Evolutionary conservation across 35 echinoderm and acorn worm genomes (phyloP), one percentile per base, ranked within the genome.

Genomic region (Chiridota heheva): DNA sequence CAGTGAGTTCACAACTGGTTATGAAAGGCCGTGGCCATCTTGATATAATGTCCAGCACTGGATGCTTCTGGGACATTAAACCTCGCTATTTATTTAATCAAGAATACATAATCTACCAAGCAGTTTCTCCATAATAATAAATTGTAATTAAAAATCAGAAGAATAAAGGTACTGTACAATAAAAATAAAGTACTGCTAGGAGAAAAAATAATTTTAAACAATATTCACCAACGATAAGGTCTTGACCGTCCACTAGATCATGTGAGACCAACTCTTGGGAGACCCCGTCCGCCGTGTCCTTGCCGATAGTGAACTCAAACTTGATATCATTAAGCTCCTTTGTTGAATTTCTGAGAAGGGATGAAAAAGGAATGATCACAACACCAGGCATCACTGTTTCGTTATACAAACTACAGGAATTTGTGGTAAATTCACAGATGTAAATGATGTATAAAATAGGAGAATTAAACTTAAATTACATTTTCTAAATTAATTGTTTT

Each of bases 321-420:
- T 89, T 81, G 45, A 98, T 98, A 64, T 98, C 95, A 63, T 91
- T 87, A 36, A 98, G 51, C 72, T 98, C 89, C 58, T 92, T 87
- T 12, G 70, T 58, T 12, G 77, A 77, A 96, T 96, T 96, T 64
- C 92, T 96, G 84, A 15, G 64, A 44, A 38, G 29, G 55, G 32
- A 63, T 7, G 16, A 62, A 73, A 72, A 47, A 20, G 5, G 81
- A 59, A 44, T 27, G 44, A 33, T n/a, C n/a, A n/a, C 5, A 6
- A 16, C 7, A 64, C 31, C 15, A 18, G 60, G 15, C 60, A 64
- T 64, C 7, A 18, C 15, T 15, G 31, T 64, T 8, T 64, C 15
- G 8, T 29, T 29, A 10, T 13, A 13, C 8, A 64, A 64, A 64
- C 60, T 7, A 28, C 7, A 13, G 28, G 47, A 51, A 22, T 51